A percentile compares a stretch with the other conserved stretches of the same genome.
phyloP scores from a whole-genome alignment of 2,888 invertebrate genomes.

The Torymus auratus region DNA sequence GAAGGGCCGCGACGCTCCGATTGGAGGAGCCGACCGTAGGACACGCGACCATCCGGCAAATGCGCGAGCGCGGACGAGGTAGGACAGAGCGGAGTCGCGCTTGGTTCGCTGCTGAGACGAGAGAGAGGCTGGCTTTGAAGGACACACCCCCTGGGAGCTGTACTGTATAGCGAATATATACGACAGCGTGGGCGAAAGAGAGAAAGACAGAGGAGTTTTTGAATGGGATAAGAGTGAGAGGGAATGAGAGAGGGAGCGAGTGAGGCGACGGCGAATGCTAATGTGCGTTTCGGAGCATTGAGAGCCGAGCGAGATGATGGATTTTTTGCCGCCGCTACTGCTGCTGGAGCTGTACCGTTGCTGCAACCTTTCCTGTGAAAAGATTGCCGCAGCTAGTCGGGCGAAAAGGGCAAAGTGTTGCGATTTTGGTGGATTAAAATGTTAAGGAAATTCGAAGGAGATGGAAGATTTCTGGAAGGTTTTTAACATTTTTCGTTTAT shows the following conservation, averaged over 20 bases:
- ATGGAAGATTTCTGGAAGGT: no score
- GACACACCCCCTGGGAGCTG: conserved; percentile 35
- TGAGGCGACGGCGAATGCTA: conserved; percentile 33
- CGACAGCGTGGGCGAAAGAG: conserved; percentile 10
- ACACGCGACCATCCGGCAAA: neutral
- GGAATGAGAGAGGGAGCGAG: neutral
- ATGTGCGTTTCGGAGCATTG: conserved; percentile 37
- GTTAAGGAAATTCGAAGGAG: no score
- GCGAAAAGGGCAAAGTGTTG: neutral
- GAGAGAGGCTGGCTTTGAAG: neutral
- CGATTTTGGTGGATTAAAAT: no score
- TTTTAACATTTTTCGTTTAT: no score
- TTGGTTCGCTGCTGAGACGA: conserved; percentile 8
- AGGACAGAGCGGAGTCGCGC: conserved; percentile 5
- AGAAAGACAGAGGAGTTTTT: conserved; percentile 14
- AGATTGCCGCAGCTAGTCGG: neutral
- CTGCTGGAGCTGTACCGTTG: neutral
- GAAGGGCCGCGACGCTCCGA: no score
- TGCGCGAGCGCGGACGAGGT: neutral
- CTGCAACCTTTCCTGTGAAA: neutral
- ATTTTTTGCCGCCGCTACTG: conserved; percentile 8
- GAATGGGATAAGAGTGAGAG: neutral
- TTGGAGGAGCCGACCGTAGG: no score
- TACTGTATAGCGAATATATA: no score
- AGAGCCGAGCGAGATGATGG: conserved; percentile 28